Base-by-base conservation (phyloP, 2,797 vertebrate genomes). In the Sarcoramphus papa region DNA sequence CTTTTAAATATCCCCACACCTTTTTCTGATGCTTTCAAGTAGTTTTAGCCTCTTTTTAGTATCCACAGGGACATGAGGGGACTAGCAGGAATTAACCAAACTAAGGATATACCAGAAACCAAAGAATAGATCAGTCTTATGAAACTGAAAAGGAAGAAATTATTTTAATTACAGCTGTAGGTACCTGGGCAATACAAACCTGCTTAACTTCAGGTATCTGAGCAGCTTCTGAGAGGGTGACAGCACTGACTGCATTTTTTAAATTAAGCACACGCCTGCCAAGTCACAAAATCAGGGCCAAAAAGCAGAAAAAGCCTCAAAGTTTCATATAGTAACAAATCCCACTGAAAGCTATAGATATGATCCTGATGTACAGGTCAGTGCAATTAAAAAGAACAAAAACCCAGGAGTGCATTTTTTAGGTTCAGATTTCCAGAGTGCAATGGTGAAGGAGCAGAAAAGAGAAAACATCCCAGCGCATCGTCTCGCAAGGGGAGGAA, bases 401-500 rank as follows among this genome's bases (percentile, higher is more conserved):
- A 41, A 3, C 23, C 7, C 23, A 11, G 25, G 11, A 47, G 15
- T 1, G 3, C 6, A 5, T 15, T 41, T 50, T 25, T 85, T 50
- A 28, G 22, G 23, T 63, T 59, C 35, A 27, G 35, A 8, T 64
- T 73, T 80, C 70, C 40, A 35, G 37, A 35, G 10, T 1, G 21
- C 31, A 47, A 19, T 0, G 6, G 20, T 14, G 13, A 69, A 69
- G 47, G 35, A 56, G 33, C 15, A 65, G 23, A 35, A 28, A 60
- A 45, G 30, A 43, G 3, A 23, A 37, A 70, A 51, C 9, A 35
- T 8, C 56, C 35, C 43, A 47, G 14, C 3, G 1, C 13, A 12
- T 28, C 10, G 0, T 15, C 50, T 41, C 7, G 0, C 35, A 5
- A 8, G 7, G 8, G 41, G 5, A 70, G 6, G 23, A 59, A 69